Base-by-base conservation (phyloP, 2,888 invertebrate genomes). In the Macrosiphum euphorbiae region DNA sequence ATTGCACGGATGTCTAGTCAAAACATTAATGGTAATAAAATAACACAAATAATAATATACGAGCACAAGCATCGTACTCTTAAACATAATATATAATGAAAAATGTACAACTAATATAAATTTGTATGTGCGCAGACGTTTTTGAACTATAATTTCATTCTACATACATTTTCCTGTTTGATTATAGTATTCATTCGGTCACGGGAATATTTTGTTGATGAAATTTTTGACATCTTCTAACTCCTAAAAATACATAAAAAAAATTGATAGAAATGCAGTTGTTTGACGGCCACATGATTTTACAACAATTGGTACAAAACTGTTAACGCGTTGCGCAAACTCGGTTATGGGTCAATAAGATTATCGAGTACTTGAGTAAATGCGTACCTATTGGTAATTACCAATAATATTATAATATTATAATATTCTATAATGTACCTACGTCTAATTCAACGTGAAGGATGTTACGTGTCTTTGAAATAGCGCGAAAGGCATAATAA, bases 211-310 rank as follows among this genome's bases (percentile, higher is more conserved):
- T 94, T 95, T 95, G 86, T 95, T 95, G 95, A 96, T 96, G 95
- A 96, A 97, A 87, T 95, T 95, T 96, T 97, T 97, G 96, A 98
- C 96, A 95, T 98, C 98, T 95, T 96, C 96, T 96, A 98, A 97
- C 96, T 98, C 96, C 96, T 96, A 95, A 44, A 89, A 44, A 44
- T 8, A 44, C 1, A 16, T 52, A 95, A 95, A 95, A 94, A 93
- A 88, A 86, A 52, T 24, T 10, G 2, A 67, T 16, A 58, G 8
- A 67, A 35, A 35, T 78, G 20, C 20, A 55, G 55, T 20, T 35
- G 35, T n/a, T 78, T 78, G 20, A 35, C 3, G 8, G n/a, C 7
- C 78, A 90, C 28, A 95, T 94, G 94, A 95, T 94, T 94, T 88
- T 78, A 78, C 7, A 35, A 78, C 7, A 35, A 78, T 20, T 35